These are phyloP conservation scores for Mormyrus hasselquistii DNA, from an alignment of 2,797 vertebrate genomes.

Conservation along the genomic window DNA sequence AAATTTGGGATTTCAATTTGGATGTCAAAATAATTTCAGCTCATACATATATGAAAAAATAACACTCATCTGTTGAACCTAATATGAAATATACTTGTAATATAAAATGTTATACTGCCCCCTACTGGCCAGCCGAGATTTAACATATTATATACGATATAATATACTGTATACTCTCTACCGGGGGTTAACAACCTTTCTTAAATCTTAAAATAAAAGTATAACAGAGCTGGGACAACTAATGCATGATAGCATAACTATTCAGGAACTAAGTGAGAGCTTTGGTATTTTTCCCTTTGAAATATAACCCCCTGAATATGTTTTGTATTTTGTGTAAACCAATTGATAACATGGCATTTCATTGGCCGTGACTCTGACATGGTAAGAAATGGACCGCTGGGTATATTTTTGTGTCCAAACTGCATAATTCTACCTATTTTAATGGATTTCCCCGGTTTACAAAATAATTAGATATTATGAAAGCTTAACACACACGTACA, in stretches of 20 bases:
- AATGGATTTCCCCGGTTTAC: not conserved
- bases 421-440: not conserved
- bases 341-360: not conserved
- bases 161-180: not conserved
- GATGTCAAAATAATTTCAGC: not conserved
- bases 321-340: not conserved
- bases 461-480: not conserved
- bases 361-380: not conserved
- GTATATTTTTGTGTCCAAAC: not conserved
- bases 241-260: not conserved
- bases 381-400: not conserved
- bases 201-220: not conserved
- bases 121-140: not conserved
- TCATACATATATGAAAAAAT: not conserved
- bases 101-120: conserved; percentile 9
- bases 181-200: not conserved
- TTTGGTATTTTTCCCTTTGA: not conserved
- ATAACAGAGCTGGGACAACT: not conserved
- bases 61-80: not conserved
- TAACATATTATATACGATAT: not conserved
- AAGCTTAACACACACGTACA: not conserved
- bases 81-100: not conserved
- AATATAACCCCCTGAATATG: not conserved
- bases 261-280: not conserved
- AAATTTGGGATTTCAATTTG: not conserved